Evolutionary conservation across 1,140 invertebrate species (phyloP), one percentile per base, ranked within the genome.

Genomic region (Leptopilina clavipes): DNA sequence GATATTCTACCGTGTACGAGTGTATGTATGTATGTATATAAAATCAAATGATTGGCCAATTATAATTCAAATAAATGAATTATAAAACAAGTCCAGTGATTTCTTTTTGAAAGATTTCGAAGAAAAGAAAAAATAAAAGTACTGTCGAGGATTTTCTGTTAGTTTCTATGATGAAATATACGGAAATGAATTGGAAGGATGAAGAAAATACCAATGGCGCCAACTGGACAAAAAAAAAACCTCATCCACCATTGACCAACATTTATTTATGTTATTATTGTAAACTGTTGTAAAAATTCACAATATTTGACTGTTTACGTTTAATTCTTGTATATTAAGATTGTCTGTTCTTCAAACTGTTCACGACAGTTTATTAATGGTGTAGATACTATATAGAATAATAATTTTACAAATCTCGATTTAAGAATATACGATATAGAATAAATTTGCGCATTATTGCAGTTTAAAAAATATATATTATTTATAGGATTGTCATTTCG

Each of bases 31-130:
- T 71, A 37, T 73, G 22, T 73, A 73, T 73, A 73, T 73, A 45
- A 77, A 76, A 79, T 79, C 44, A 72, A 75, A 45, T 18, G 19
- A 70, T 65, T 65, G 59, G 19, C 10, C 10, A 31, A 65, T 31
- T 31, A 65, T 65, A 65, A 65, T 65, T 65, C 59, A 31, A 65
- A 22, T 17, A 17, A 22, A n/a, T 65, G 59, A 65, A 65, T 65
- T 65, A 65, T 65, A 22, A 40, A 6, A 52, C 2, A 65, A 65
- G 25, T 65, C 59, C 59, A 65, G 22, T 65, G 22, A 65, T 22
- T 31, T 65, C 25, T 31, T 65, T 40, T 40, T 31, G 10, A 59
- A 59, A 59, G 9, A 59, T 65, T 65, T 65, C 6, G 25, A 59
- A 59, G 19, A 12, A 12, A 59, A 31, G 7, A 25, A 25, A 19